Conservation (phyloP, 2,797 vertebrate species). For the Anabas testudineus region DNA sequence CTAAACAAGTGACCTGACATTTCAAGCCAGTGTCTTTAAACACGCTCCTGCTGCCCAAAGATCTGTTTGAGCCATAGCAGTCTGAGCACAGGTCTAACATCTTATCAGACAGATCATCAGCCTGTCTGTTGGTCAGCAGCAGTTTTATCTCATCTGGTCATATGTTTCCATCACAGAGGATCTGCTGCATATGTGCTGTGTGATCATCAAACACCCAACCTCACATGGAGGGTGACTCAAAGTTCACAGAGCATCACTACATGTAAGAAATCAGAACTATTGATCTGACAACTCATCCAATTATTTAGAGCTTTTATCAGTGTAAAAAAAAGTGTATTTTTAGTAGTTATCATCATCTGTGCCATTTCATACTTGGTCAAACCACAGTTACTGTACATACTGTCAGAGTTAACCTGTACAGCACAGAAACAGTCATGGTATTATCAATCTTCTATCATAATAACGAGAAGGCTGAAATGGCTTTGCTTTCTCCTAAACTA, state of each 20-base stretch:
- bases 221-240: conserved; percentile 47
- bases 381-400: neutral
- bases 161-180: conserved; percentile 61
- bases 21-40: neutral
- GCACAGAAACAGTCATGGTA: neutral
- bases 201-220: conserved; percentile 12
- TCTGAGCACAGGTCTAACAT: neutral
- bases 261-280: conserved; percentile 49
- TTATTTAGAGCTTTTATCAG: conserved; percentile 41
- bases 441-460: conserved; percentile 19
- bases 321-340: conserved; percentile 37
- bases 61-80: neutral
- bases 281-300: conserved; percentile 49
- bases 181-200: conserved; percentile 22
- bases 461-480: neutral
- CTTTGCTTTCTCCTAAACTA: conserved; percentile 1
- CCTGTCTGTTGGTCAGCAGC: conserved; percentile 12
- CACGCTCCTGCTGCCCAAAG: neutral
- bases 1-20: conserved; percentile 11
- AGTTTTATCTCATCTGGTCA: conserved; percentile 46
- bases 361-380: conserved; percentile 12
- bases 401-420: neutral
- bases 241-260: conserved; percentile 47
- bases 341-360: conserved; percentile 17
- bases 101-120: conserved; percentile 29